These are phyloP conservation scores for Thryonomys swinderianus DNA, from an alignment of 2,113 vertebrate genomes.

Conservation along the genomic window DNA sequence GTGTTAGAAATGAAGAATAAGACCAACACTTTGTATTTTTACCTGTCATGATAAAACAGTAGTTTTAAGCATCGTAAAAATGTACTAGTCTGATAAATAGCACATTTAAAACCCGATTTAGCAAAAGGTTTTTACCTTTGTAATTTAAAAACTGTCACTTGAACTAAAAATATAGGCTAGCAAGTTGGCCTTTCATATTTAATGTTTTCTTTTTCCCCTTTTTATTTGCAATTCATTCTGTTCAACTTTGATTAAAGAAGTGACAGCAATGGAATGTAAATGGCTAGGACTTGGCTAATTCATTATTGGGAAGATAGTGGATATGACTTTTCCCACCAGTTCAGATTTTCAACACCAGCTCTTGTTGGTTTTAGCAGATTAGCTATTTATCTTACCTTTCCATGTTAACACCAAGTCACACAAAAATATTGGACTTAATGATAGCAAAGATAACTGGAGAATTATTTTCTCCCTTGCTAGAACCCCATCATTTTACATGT, in stretches of 20 bases:
- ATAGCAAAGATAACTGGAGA: slow-evolving; percentile 39
- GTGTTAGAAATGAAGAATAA: slow-evolving; percentile 81
- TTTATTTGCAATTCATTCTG: slow-evolving; percentile 87
- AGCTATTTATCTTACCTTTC: slow-evolving; percentile 63
- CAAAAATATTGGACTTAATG: slow-evolving; percentile 75
- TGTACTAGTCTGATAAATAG: slow-evolving; percentile 87
- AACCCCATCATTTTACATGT: slow-evolving; percentile 56
- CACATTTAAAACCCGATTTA: slow-evolving; percentile 89
- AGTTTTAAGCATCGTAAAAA: slow-evolving; percentile 85
- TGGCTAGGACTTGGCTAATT: slow-evolving; percentile 81
- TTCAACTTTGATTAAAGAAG: slow-evolving; percentile 88
- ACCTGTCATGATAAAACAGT: slow-evolving; percentile 86
- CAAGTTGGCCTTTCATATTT: slow-evolving; percentile 88
- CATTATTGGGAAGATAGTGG: slow-evolving; percentile 76
- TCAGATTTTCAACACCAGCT: slow-evolving; percentile 70
- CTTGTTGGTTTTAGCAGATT: slow-evolving; percentile 72
- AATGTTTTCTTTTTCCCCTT: slow-evolving; percentile 84
- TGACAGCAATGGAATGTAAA: slow-evolving; percentile 80
- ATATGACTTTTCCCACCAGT: slow-evolving; percentile 75
- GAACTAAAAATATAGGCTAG: slow-evolving; percentile 89
- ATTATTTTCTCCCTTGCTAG: slow-evolving; percentile 24
- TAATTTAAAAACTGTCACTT: slow-evolving; percentile 91
- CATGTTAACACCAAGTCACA: slow-evolving; percentile 65
- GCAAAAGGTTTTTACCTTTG: slow-evolving; percentile 87
- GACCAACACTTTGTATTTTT: slow-evolving; percentile 75